Evolutionary conservation across 2,797 vertebrate genomes (phyloP), one percentile per base, ranked within the genome.

Genomic region (Sciurus vulgaris): DNA sequence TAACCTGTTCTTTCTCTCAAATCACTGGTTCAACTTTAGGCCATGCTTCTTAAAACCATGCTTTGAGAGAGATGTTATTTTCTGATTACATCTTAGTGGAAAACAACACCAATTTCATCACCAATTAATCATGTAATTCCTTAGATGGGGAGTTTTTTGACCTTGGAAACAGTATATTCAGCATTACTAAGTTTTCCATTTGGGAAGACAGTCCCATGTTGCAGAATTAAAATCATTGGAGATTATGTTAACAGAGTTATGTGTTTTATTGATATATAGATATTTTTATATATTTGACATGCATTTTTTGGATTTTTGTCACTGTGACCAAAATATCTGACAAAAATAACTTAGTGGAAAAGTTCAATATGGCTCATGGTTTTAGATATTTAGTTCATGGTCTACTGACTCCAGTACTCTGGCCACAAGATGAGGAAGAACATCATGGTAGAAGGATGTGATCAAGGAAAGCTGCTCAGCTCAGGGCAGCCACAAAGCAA

Each of bases 61-160:
- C n/a, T 69, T 92, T 59, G 30, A 84, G 51, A 77, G 24, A 94
- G 41, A 86, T 76, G 10, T 0, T 61, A 41, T 88, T 93, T 95
- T 94, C 84, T 95, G 91, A 87, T 96, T 90, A 59, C 14, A 15
- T 95, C 56, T 90, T 61, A 84, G 12, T 74, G n/a, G 44, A 84
- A 79, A 10, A 85, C 1, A 41, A 5, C 18, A 2, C 28, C 20
- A 47, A 63, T 67, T 24, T 8, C 44, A 70, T 59, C 56, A 35
- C 13, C 20, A 63, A 70, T 65, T 91, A 13, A 89, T 97, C 72
- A 82, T 44, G 5, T 26, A 69, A 44, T 20, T 61, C 7, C 28
- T 54, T 78, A 47, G 22, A 2, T 91, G 63, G 83, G 24, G 26
- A 65, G 18, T 70, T 26, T 56, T 54, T n/a, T 26, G 0, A 67